Percentiles rank a stretch among this genome's conserved stretches.
Conservation (phyloP, 2,888 invertebrate species). For the Agriopis marginaria region DNA sequence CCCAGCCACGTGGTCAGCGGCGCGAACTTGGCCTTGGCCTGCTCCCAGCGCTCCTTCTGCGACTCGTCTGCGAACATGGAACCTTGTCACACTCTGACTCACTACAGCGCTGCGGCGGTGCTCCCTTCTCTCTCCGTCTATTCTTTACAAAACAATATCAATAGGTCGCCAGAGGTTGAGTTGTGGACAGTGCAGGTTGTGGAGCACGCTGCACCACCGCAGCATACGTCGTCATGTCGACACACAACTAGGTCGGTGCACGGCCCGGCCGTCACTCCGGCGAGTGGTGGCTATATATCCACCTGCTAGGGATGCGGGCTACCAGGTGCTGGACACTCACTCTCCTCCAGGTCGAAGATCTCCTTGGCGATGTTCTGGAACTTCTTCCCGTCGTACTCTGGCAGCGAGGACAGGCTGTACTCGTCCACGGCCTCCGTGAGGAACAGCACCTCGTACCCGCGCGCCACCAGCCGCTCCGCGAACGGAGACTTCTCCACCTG, state of each 20-base stretch:
- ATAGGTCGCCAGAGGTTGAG: too few species aligned
- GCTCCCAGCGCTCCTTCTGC: slow-evolving; percentile 91
- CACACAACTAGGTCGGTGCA: too few species aligned
- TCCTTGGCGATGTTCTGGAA: slow-evolving; percentile 99
- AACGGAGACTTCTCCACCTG: slow-evolving; percentile 95
- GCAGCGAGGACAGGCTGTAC: slow-evolving; percentile 97
- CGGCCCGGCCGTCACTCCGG: too few species aligned
- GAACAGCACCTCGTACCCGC: slow-evolving; percentile 98
- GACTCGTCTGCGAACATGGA: slow-evolving; percentile 63
- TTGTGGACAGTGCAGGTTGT: too few species aligned
- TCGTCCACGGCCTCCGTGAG: slow-evolving; percentile 99
- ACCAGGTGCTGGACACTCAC: slow-evolving; percentile 59
- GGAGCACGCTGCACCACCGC: too few species aligned
- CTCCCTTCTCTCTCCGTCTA: too few species aligned
- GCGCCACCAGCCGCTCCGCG: slow-evolving; percentile 96
- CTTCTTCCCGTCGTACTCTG: slow-evolving; percentile 99
- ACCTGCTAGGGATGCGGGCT: too few species aligned
- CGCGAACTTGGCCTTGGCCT: slow-evolving; percentile 92
- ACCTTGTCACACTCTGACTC: background rate
- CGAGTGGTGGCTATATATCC: too few species aligned
- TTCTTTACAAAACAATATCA: too few species aligned
- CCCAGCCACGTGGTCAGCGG: slow-evolving; percentile 88
- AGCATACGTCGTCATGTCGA: too few species aligned
- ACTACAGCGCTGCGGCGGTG: too few species aligned
- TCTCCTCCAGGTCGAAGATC: slow-evolving; percentile 94